Percentiles rank a stretch among this genome's conserved stretches.
These are phyloP conservation scores for Hemaris fuciformis DNA, from an alignment of 2,888 invertebrate genomes.

Conservation along the genomic window DNA sequence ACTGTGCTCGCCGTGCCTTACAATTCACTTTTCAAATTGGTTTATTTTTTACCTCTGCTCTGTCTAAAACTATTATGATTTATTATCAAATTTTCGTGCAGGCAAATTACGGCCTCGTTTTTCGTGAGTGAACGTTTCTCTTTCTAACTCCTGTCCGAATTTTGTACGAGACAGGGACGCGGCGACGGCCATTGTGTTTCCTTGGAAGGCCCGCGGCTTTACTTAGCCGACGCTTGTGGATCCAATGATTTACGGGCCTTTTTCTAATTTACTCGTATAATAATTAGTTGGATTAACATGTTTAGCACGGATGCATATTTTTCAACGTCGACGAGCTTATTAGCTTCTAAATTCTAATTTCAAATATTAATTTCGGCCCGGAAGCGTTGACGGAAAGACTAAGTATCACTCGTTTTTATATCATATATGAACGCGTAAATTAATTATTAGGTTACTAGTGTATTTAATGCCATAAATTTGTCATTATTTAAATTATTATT, in stretches of 20 bases:
- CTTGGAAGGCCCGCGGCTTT: constrained; percentile 63
- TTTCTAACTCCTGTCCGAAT: constrained; percentile 44
- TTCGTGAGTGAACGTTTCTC: constrained; percentile 64
- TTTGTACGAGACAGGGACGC: constrained; percentile 55
- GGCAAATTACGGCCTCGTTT: constrained; percentile 74
- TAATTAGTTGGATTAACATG: constrained; percentile 76
- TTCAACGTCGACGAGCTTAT: constrained; percentile 58
- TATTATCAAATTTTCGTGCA: constrained; percentile 81
- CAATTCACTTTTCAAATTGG: constrained; percentile 82
- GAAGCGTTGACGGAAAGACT: constrained; percentile 34
- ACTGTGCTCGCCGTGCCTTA: constrained; percentile 74
- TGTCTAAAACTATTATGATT: constrained; percentile 81
- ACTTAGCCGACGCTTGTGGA: constrained; percentile 56
- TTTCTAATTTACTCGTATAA: constrained; percentile 73
- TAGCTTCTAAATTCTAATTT: constrained; percentile 52
- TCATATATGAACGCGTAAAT: constrained; percentile 3
- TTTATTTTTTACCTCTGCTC: constrained; percentile 75
- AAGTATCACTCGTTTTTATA: not conserved
- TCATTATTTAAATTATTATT: constrained; percentile 2
- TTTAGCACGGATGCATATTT: constrained; percentile 57
- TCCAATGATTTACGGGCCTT: constrained; percentile 68
- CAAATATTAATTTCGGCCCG: constrained; percentile 40
- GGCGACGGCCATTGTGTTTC: constrained; percentile 62
- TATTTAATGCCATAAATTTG: not conserved
- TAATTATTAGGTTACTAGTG: not conserved